phyloP scores from a whole-genome alignment of 2,797 vertebrate genomes.

The Xiphophorus birchmanni region DNA sequence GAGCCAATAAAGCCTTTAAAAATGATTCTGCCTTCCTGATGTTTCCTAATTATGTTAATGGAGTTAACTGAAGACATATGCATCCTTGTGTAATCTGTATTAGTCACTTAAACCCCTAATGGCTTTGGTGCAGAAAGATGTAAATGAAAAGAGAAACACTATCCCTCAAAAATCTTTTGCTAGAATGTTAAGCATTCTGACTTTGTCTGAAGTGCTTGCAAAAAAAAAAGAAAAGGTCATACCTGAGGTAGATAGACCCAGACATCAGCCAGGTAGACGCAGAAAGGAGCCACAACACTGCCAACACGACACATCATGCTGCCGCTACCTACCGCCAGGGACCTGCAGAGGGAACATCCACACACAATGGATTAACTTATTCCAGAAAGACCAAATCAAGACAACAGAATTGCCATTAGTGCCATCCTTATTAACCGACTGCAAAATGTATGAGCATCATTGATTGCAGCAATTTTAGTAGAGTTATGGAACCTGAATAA shows the following conservation, averaged over 20 bases:
- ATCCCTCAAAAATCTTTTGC: background rate
- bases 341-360: slow-evolving; percentile 74
- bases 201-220: background rate
- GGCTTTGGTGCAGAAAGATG: background rate
- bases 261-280: slow-evolving; percentile 84
- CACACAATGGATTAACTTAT: background rate
- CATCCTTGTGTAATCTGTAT: background rate
- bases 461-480: background rate
- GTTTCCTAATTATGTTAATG: background rate
- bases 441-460: background rate
- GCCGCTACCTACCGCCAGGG: slow-evolving; percentile 90
- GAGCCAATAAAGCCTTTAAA: too few relatives aligned
- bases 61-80: background rate
- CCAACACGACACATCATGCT: slow-evolving; percentile 92
- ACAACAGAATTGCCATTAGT: background rate
- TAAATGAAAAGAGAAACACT: too few relatives aligned
- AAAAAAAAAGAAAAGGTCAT: background rate
- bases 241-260: slow-evolving; percentile 93
- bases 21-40: background rate
- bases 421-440: too few relatives aligned
- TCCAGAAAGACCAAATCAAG: background rate
- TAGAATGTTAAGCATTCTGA: background rate
- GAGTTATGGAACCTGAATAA: background rate
- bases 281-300: slow-evolving; percentile 89
- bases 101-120: background rate